Conservation (phyloP, 1,140 invertebrate species). For the Dreissena rostriformis region DNA sequence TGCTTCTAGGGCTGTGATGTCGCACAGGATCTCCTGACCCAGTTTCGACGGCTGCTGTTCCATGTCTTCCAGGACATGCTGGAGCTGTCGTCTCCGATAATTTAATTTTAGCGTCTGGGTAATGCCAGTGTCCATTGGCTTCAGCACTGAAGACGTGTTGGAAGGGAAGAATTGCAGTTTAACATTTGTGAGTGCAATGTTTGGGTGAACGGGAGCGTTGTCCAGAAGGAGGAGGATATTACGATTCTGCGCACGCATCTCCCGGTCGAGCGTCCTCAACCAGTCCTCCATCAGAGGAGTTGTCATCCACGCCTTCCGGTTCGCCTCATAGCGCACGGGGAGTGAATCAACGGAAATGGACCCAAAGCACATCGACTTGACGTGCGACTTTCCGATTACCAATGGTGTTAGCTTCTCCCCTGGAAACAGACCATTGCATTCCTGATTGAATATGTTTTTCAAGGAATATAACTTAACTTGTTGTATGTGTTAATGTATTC, state of each 20-base stretch:
- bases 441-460: no score
- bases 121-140: conserved; percentile 82
- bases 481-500: no score
- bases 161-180: conserved; percentile 80
- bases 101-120: conserved; percentile 76
- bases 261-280: conserved; percentile 10
- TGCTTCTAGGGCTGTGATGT: conserved; percentile 43
- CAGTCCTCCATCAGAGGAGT: conserved; percentile 2
- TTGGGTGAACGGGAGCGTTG: conserved; percentile 24
- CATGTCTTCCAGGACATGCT: background rate
- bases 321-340: conserved; percentile 29
- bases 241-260: background rate
- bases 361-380: background rate
- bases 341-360: background rate
- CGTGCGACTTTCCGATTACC: background rate
- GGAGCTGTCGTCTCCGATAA: conserved; percentile 34
- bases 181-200: conserved; percentile 67
- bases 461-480: no score
- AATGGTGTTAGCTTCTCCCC: conserved; percentile 7
- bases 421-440: background rate
- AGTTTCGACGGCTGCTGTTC: conserved; percentile 2
- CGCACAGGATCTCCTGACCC: conserved; percentile 44
- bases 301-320: conserved; percentile 17
- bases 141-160: conserved; percentile 81
- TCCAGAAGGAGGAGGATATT: conserved; percentile 31